Evolutionary conservation across 2,113 vertebrate species (phyloP).

Genomic region (Atractosteus spatula): DNA sequence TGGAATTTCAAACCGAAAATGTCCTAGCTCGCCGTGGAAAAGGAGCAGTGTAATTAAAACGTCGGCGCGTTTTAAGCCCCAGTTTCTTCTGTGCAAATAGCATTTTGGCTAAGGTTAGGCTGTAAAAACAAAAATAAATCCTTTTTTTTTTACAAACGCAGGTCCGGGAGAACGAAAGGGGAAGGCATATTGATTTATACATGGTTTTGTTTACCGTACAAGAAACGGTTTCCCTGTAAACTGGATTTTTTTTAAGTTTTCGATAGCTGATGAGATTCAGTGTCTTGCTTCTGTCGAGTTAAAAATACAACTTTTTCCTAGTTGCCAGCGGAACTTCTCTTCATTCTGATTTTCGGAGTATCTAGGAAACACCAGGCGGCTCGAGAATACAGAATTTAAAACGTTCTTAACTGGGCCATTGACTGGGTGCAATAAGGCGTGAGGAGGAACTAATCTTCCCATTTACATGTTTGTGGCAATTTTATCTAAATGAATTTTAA

Average conservation of each 20-base stretch:
- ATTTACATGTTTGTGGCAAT: slow-evolving; percentile 95
- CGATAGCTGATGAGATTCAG: slow-evolving; percentile 32
- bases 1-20: slow-evolving; percentile 64
- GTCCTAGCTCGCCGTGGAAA: slow-evolving; percentile 49
- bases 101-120: slow-evolving; percentile 43
- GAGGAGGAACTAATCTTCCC: slow-evolving; percentile 95
- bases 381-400: slow-evolving; percentile 78
- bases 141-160: slow-evolving; percentile 30
- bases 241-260: slow-evolving; percentile 4
- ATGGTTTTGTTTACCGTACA: slow-evolving; percentile 47
- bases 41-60: slow-evolving; percentile 65
- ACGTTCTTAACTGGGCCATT: slow-evolving; percentile 84
- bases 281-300: slow-evolving; percentile 15
- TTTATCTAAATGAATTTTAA: slow-evolving; percentile 97
- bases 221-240: slow-evolving; percentile 47
- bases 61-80: slow-evolving; percentile 54
- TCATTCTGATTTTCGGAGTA: slow-evolving; percentile 69
- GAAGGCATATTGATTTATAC: slow-evolving; percentile 55
- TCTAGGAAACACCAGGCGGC: slow-evolving; percentile 75
- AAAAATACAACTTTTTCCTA: slow-evolving; percentile 45
- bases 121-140: slow-evolving; percentile 53
- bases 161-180: slow-evolving; percentile 26
- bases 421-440: slow-evolving; percentile 93
- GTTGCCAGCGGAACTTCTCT: slow-evolving; percentile 47
- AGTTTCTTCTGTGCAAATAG: slow-evolving; percentile 55